phyloP scores from a whole-genome alignment of 2,797 vertebrate genomes.

The Hydrocynus forskahlii region DNA sequence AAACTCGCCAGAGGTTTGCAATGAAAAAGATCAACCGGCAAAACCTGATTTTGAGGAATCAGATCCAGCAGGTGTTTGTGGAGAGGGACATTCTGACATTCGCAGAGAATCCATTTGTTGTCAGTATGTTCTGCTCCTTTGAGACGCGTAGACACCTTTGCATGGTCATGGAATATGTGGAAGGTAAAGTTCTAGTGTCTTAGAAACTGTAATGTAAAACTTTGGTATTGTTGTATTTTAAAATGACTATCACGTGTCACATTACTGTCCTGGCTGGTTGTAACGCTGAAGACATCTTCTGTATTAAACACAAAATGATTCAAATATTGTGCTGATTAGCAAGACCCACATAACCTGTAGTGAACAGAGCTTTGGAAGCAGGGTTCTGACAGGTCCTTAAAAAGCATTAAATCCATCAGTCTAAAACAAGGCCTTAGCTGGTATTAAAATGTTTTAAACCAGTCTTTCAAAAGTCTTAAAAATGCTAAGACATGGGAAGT shows the following conservation, averaged over 20 bases:
- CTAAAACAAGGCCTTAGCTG: no score
- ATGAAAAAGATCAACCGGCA: constrained; percentile 99
- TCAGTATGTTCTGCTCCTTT: constrained; percentile 98
- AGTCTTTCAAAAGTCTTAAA: no score
- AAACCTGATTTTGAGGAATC: constrained; percentile 95
- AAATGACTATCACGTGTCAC: not conserved
- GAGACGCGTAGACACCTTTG: constrained; percentile 94
- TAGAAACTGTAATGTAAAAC: not conserved
- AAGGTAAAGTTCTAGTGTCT: constrained; percentile 79
- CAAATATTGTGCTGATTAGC: not conserved
- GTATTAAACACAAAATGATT: not conserved
- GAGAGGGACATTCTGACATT: constrained; percentile 98
- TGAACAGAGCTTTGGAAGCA: not conserved
- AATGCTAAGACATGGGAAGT: no score
- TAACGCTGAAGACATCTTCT: not conserved
- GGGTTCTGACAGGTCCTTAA: no score
- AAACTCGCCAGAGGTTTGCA: constrained; percentile 93
- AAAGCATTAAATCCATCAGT: no score
- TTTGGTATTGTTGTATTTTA: not conserved
- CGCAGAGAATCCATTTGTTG: constrained; percentile 96
- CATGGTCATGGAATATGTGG: constrained; percentile 99
- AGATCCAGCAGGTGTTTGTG: constrained; percentile 98
- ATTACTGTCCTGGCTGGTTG: not conserved
- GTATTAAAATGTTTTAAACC: no score
- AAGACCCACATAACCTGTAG: not conserved